A percentile compares a stretch with the other conserved stretches of the same genome.
Evolutionary conservation across 2,888 invertebrate genomes (phyloP).

Genomic region (Philopedon plagiatum): DNA sequence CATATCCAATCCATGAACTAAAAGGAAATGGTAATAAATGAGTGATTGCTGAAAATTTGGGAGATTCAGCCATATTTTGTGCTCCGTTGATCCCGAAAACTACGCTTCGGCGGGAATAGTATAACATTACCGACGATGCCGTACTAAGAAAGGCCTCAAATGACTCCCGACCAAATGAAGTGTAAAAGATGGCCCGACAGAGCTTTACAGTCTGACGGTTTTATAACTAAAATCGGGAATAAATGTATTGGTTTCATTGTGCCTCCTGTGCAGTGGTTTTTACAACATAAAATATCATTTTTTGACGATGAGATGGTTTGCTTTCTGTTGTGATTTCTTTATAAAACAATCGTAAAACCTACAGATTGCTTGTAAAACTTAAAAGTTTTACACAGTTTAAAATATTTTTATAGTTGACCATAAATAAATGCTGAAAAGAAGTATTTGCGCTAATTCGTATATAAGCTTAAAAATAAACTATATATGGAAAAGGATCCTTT

Average conservation of each 20-base stretch:
- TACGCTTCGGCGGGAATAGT: constrained; percentile 53
- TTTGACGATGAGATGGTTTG: not conserved
- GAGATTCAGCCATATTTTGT: constrained; percentile 66
- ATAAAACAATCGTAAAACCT: not conserved
- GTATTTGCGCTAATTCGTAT: too few species aligned
- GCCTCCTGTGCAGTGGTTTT: constrained; percentile 7
- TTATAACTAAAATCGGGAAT: constrained; percentile 51
- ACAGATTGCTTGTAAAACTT: not conserved
- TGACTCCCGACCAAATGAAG: constrained; percentile 66
- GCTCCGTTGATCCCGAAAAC: constrained; percentile 67
- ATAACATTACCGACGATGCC: constrained; percentile 18
- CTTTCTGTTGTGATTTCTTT: not conserved
- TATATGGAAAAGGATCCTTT: too few species aligned
- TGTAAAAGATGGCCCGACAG: constrained; percentile 65
- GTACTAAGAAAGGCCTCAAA: constrained; percentile 54
- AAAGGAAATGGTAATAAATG: constrained; percentile 39
- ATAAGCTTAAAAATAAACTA: too few species aligned
- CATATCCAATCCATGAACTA: constrained; percentile 5
- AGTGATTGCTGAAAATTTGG: constrained; percentile 60
- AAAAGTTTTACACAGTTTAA: not conserved
- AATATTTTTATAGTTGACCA: too few species aligned
- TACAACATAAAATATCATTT: not conserved
- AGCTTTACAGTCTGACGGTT: constrained; percentile 64
- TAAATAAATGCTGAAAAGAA: too few species aligned
- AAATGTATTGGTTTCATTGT: constrained; percentile 23